Base-by-base conservation (phyloP, 2,113 vertebrate genomes). In the Emydura subglobosa region DNA sequence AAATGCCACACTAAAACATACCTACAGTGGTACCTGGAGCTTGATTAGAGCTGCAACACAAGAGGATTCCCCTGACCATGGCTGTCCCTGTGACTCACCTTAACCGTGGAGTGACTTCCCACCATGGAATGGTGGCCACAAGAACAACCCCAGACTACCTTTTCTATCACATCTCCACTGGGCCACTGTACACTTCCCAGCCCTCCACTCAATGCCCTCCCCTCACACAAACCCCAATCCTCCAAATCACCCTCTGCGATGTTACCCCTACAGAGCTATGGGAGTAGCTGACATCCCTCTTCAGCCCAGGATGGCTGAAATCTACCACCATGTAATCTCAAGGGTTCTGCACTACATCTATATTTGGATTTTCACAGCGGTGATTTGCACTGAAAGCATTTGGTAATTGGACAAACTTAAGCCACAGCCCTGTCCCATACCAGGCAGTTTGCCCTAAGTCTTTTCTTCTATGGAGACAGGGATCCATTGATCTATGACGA, bases 401-500 rank as follows among this genome's bases (percentile, higher is more conserved):
- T 83, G 3, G 50, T 49, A 59, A 44, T 21, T 47, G 27, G 4
- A 3, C 49, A 61, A 95, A 91, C 53, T 76, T 89, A 34, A 89
- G 7, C 10, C 83, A 53, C 53, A n/a, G 29, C 78, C 53, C 80
- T 83, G 68, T 57, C 51, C 39, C 85, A 82, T 44, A 44, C 94
- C 57, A 59, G 55, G 11, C 83, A 57, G 44, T 53, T 44, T 53
- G 91, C 65, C 76, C 91, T 94, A 92, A 12, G 88, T 54, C 57
- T 89, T 87, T 94, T 91, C 51, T 68, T 49, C 24, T 8, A 31
- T 50, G 81, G 34, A 81, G 27, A 53, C 85, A 87, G 47, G 90
- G 91, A 94, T 86, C 39, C 82, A 88, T 68, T 92, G 61, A 95
- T 91, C 65, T 88, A 24, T 55, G 87, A 94, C 74, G 5, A 92